Conservation (phyloP, 2,888 invertebrate genomes). For the Acholoe squamosa region DNA sequence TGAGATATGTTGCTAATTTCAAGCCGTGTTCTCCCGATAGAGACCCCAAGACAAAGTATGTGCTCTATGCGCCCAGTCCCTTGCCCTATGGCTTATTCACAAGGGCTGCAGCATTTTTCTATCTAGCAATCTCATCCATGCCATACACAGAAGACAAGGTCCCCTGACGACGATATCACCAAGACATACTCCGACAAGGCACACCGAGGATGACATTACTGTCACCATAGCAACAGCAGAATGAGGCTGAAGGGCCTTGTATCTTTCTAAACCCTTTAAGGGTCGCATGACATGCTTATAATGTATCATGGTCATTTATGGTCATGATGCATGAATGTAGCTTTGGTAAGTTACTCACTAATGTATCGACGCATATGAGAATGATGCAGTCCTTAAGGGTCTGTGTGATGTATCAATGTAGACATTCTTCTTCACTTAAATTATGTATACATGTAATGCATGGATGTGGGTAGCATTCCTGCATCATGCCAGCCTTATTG, state of each 20-base stretch:
- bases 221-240: slow-evolving; percentile 33
- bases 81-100: background rate
- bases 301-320: too few species aligned
- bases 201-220: background rate
- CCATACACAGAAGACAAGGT: background rate
- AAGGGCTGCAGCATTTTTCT: background rate
- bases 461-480: too few species aligned
- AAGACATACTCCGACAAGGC: background rate
- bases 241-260: background rate
- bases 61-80: background rate
- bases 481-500: too few species aligned
- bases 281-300: too few species aligned
- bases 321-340: too few species aligned
- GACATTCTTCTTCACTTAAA: too few species aligned
- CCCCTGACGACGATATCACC: slow-evolving; percentile 19
- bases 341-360: too few species aligned
- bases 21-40: background rate
- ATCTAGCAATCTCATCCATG: slow-evolving; percentile 48
- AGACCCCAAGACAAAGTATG: background rate
- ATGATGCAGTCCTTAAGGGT: too few species aligned
- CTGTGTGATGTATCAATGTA: too few species aligned
- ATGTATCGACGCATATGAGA: too few species aligned
- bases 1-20: background rate
- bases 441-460: too few species aligned
- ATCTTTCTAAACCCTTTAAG: too few species aligned